Base-by-base conservation (phyloP, 2,797 vertebrate species). In the Falco cherrug region DNA sequence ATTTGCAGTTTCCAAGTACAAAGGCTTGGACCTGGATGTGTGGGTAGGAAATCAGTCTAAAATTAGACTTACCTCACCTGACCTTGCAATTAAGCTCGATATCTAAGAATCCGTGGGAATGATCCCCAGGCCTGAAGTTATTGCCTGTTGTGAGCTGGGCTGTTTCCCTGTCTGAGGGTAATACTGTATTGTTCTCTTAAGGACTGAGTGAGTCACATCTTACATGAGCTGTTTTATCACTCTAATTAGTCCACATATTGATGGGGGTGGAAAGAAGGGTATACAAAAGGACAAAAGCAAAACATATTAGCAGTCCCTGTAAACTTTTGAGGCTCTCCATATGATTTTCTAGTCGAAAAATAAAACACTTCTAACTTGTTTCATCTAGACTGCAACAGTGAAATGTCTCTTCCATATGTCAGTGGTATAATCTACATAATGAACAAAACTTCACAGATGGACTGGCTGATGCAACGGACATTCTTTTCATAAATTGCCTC, bases 41-140 rank as follows among this genome's bases (percentile, higher is more conserved):
- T 71, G 59, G 90, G 65, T 61, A 91, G 4, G 29, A 63, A 85
- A 78, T 65, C 21, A 81, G 51, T 22, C 94, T 95, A 97, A 96
- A 75, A 85, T 90, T 94, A 94, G 89, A 83, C 39, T 92, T 90
- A 53, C 81, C 82, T 97, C 95, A 85, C 87, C n/a, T 79, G 87
- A 88, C 57, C 78, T 87, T 81, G 60, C 90, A 94, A 85, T 93
- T 96, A 94, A 93, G 65, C 69, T 92, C 0, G 12, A 35, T 94
- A 94, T 96, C 92, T 94, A 15, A 83, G 79, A 83, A 92, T 93
- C 65, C 5, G 1, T 91, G 89, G 92, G 92, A 96, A 92, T 84
- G 87, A 91, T 93, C 93, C 81, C 31, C 76, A 76, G 61, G 85
- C 61, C 73, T 95, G 81, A 78, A 89, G 75, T 80, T 92, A 39